Evolutionary conservation across 1,140 invertebrate genomes (phyloP).

Genomic region (Drosophila azteca): DNA sequence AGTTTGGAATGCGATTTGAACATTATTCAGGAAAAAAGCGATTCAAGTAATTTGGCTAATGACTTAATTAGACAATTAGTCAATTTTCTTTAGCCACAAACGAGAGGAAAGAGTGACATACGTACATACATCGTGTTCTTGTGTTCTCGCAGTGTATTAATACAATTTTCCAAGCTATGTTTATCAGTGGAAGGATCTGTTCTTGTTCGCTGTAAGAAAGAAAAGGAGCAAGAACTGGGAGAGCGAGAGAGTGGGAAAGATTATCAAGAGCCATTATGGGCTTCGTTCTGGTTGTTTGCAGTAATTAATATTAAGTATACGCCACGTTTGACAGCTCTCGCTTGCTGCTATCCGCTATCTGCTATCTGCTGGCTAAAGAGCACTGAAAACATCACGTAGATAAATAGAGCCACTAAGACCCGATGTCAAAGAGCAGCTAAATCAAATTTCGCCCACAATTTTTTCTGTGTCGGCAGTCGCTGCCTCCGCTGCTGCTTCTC

Average conservation of each 20-base stretch:
- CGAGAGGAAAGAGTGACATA: background rate
- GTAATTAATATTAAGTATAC: conserved; percentile 82
- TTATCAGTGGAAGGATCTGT: conserved; percentile 35
- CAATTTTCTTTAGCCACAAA: conserved; percentile 2
- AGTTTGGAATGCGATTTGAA: conserved; percentile 35
- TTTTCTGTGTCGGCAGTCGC: background rate
- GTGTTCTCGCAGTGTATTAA: conserved; percentile 17
- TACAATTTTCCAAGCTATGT: conserved; percentile 20
- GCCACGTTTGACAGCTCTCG: conserved; percentile 74
- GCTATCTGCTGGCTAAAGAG: conserved; percentile 29
- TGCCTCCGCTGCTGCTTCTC: background rate
- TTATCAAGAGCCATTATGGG: conserved; percentile 27
- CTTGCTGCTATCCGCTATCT: conserved; percentile 24
- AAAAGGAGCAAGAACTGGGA: conserved; percentile 13
- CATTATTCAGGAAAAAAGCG: conserved; percentile 56
- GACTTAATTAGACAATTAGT: conserved; percentile 65
- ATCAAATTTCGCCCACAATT: conserved; percentile 53
- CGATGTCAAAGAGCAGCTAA: conserved; percentile 57
- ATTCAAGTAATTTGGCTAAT: conserved; percentile 58
- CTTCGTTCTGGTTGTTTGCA: conserved; percentile 35
- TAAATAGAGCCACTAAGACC: conserved; percentile 58
- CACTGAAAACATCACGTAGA: conserved; percentile 62
- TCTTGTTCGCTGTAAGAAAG: conserved; percentile 15
- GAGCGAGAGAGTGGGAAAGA: conserved; percentile 29
- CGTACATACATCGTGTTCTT: too few relatives aligned